These are phyloP conservation scores for Laspeyria flexula DNA, from an alignment of 2,888 invertebrate genomes.

Conservation along the genomic window DNA sequence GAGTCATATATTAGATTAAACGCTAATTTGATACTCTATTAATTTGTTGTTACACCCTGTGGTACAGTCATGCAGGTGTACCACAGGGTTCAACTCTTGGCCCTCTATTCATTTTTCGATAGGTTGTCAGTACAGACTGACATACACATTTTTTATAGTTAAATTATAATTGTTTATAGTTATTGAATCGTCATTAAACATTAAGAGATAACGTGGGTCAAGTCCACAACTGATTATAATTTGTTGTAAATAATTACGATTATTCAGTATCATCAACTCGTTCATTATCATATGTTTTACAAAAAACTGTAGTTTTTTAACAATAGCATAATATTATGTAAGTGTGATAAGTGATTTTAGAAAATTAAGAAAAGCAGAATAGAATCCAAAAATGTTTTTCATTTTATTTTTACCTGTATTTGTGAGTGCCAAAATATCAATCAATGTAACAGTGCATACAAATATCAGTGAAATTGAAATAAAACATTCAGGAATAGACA, in stretches of 20 bases:
- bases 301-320: no score
- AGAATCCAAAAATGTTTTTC: constrained; percentile 14
- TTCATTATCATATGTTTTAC: background rate
- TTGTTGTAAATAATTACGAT: background rate
- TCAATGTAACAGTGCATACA: constrained; percentile 54
- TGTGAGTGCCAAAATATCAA: constrained; percentile 48
- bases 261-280: background rate
- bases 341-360: no score
- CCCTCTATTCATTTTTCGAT: no score
- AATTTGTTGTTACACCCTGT: no score
- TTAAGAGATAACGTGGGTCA: constrained; percentile 12
- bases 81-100: no score
- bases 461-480: constrained; percentile 44
- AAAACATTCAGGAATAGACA: constrained; percentile 49
- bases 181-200: background rate
- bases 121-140: background rate
- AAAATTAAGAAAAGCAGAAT: no score
- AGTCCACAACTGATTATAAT: constrained; percentile 5
- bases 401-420: constrained; percentile 8
- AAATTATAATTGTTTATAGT: background rate
- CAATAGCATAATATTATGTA: no score
- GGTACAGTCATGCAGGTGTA: no score
- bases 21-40: no score
- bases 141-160: background rate
- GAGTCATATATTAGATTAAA: no score